These are phyloP conservation scores for Zapornia atra DNA, from an alignment of 2,113 vertebrate genomes.

Conservation along the genomic window DNA sequence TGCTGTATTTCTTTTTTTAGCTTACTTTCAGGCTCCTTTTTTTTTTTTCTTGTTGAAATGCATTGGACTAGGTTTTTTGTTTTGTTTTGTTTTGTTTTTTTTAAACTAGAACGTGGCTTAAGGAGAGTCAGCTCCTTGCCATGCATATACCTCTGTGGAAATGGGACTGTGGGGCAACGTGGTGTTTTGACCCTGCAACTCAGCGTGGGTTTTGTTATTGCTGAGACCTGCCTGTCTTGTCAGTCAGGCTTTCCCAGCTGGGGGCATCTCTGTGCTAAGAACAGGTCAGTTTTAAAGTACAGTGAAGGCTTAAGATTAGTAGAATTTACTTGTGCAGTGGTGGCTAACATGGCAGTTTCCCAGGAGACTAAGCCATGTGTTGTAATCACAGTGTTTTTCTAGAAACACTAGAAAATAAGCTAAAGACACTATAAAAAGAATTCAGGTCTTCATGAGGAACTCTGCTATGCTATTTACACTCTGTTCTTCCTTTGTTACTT, in stretches of 20 bases:
- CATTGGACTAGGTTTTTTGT: neutral
- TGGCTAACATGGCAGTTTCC: neutral
- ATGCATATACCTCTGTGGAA: neutral
- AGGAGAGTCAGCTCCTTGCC: neutral
- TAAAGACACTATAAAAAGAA: neutral
- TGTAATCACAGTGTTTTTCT: neutral
- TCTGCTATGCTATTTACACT: neutral
- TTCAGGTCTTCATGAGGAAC: neutral
- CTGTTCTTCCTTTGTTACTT: neutral
- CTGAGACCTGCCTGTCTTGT: neutral
- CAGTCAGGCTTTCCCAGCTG: neutral
- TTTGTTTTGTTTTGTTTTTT: neutral
- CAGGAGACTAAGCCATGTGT: neutral
- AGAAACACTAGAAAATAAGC: neutral
- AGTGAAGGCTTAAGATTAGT: neutral
- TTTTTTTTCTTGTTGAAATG: neutral
- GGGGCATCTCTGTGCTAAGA: neutral
- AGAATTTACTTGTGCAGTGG: neutral
- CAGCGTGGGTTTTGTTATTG: accelerated
- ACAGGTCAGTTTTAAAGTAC: neutral
- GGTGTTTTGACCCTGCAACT: neutral
- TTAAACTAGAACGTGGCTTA: neutral
- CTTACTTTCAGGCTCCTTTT: neutral
- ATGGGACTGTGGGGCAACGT: neutral
- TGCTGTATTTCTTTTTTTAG: neutral